Percentiles rank a stretch among this genome's conserved stretches.
Evolutionary conservation across 2,113 vertebrate species (phyloP).

Genomic region (Oreochromis spilurus): DNA sequence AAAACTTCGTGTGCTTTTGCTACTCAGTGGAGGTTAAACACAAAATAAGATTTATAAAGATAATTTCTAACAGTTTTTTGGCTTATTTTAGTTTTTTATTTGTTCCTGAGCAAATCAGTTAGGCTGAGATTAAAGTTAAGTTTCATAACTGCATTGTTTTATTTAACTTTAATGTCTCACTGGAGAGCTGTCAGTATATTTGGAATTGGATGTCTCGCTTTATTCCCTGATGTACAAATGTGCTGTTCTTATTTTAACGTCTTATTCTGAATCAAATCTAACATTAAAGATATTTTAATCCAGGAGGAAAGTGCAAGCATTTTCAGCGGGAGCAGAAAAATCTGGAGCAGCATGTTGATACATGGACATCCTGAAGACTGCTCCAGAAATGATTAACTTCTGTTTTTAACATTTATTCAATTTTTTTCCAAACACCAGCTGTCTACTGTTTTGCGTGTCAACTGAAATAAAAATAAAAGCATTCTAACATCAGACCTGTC

Average conservation of each 20-base stretch:
- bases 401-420: background rate
- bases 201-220: background rate
- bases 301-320: background rate
- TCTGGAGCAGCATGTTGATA: background rate
- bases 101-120: background rate
- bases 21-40: background rate
- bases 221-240: background rate
- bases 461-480: background rate
- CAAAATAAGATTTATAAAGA: background rate
- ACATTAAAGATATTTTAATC: background rate
- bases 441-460: background rate
- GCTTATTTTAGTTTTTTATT: background rate
- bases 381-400: background rate
- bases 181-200: background rate
- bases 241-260: background rate
- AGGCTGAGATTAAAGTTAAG: background rate
- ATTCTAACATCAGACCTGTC: background rate
- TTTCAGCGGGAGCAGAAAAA: background rate
- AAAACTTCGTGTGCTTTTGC: background rate
- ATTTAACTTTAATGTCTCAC: background rate
- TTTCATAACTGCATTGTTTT: background rate
- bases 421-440: accelerated
- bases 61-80: background rate
- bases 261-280: background rate
- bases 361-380: background rate